Conservation (phyloP, 2,888 invertebrate genomes). For the Papilio protenor region DNA sequence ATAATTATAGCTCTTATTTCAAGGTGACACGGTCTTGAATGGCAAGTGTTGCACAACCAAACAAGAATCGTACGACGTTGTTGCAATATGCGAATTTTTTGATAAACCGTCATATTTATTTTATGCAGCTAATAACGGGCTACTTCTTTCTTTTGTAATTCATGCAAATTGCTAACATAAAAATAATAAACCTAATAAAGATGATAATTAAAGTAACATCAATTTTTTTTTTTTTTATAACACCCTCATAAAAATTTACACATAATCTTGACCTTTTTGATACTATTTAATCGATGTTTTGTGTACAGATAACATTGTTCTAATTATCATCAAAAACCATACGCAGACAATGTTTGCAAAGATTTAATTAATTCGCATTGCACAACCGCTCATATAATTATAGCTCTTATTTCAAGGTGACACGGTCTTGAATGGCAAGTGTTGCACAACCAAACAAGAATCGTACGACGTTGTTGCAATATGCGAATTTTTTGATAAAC, state of each 20-base stretch:
- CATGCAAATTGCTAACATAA: not conserved
- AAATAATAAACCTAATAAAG: too few relatives aligned
- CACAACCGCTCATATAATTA: conserved; percentile 36
- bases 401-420: conserved; percentile 43
- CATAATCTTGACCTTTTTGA: not conserved
- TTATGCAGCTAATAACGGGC: not conserved
- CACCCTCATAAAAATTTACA: not conserved
- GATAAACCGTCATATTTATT: conserved; percentile 35
- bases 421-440: conserved; percentile 43
- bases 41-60: conserved; percentile 39
- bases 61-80: conserved; percentile 18
- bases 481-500: conserved; percentile 38
- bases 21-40: conserved; percentile 44
- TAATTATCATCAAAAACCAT: conserved; percentile 25
- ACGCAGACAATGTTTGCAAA: conserved; percentile 10
- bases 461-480: conserved; percentile 29
- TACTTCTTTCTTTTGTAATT: not conserved
- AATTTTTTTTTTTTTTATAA: too few relatives aligned
- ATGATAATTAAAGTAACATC: too few relatives aligned
- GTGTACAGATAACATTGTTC: conserved; percentile 11
- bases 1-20: conserved; percentile 43
- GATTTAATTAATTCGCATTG: conserved; percentile 37
- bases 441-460: conserved; percentile 35
- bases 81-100: conserved; percentile 39
- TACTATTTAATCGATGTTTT: not conserved